Percentiles rank a stretch among this genome's conserved stretches.
phyloP scores from a whole-genome alignment of 2,888 invertebrate species.

The Drepanosiphum platanoidis region DNA sequence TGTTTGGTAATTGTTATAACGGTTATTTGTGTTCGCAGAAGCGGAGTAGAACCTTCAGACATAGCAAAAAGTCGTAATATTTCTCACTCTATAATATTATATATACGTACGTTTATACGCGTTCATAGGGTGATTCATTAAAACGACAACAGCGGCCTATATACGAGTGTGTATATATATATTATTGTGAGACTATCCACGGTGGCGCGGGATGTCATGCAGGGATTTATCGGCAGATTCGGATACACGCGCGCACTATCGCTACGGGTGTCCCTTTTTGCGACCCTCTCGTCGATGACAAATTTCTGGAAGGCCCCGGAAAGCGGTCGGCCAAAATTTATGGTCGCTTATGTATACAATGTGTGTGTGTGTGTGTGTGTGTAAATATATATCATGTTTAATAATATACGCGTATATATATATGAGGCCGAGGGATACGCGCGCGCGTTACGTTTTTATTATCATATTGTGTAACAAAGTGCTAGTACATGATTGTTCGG shows the following conservation, averaged over 20 bases:
- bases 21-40: not conserved
- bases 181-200: not conserved
- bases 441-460: slow-evolving; percentile 48
- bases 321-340: slow-evolving; percentile 58
- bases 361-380: slow-evolving; percentile 17
- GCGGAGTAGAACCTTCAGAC: not conserved
- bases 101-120: not conserved
- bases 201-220: slow-evolving; percentile 46
- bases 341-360: slow-evolving; percentile 38
- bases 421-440: slow-evolving; percentile 10
- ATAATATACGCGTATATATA: not conserved
- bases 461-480: slow-evolving; percentile 61
- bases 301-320: slow-evolving; percentile 58
- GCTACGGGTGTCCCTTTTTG: slow-evolving; percentile 57
- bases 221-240: slow-evolving; percentile 55
- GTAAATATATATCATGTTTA: not conserved
- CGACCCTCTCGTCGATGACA: slow-evolving; percentile 61
- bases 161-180: not conserved
- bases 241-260: slow-evolving; percentile 17
- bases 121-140: slow-evolving; percentile 7
- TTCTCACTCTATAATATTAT: not conserved
- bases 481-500: slow-evolving; percentile 54
- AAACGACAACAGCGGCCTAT: slow-evolving; percentile 13
- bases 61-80: not conserved
- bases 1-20: slow-evolving; percentile 45